Percentiles rank a stretch among this genome's conserved stretches.
These are phyloP conservation scores for Lutjanus argentimaculatus DNA, from an alignment of 2,797 vertebrate genomes.

Conservation along the genomic window DNA sequence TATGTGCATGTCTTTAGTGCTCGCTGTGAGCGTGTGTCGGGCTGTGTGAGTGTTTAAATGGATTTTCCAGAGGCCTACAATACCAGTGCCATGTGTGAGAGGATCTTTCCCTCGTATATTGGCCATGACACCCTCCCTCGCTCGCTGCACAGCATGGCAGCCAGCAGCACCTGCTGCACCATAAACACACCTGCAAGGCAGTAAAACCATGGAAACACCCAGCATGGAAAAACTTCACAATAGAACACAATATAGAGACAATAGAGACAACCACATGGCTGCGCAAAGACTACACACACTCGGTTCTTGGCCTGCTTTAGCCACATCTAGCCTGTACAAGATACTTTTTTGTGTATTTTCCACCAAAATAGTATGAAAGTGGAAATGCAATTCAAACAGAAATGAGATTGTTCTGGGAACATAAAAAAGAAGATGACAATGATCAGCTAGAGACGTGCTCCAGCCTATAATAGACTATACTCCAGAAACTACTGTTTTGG, in stretches of 20 bases:
- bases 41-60: conserved; percentile 64
- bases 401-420: background rate
- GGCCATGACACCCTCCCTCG: conserved; percentile 66
- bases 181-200: conserved; percentile 79
- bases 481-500: conserved; percentile 35
- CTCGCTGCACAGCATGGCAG: conserved; percentile 57
- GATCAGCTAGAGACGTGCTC: background rate
- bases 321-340: background rate
- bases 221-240: conserved; percentile 42
- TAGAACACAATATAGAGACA: conserved; percentile 24
- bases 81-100: conserved; percentile 76
- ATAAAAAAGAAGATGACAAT: conserved; percentile 12
- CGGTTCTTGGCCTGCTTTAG: background rate
- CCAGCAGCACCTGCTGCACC: conserved; percentile 77
- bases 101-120: conserved; percentile 73
- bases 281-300: conserved; percentile 8
- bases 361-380: background rate
- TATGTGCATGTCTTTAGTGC: conserved; percentile 43
- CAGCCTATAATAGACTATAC: conserved; percentile 1
- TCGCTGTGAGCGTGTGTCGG: conserved; percentile 60
- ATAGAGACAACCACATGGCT: conserved; percentile 17
- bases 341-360: background rate
- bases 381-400: conserved; percentile 1
- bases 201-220: conserved; percentile 59
- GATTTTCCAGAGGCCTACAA: conserved; percentile 78